Conservation (phyloP, 2,888 invertebrate genomes). For the Tiliacea aurago region DNA sequence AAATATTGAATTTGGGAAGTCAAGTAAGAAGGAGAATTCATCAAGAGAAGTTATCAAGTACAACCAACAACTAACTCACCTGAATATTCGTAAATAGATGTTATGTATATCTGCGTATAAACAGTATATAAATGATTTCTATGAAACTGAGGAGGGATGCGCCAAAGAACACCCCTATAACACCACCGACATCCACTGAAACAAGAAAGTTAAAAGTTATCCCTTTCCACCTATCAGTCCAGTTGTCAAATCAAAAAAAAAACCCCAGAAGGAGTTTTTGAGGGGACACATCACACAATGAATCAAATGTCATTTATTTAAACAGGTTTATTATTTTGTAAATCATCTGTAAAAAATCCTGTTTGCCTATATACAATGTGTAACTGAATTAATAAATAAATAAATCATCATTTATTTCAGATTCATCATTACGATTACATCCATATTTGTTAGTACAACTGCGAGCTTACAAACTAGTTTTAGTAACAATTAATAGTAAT, state of each 20-base stretch:
- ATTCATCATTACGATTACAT: no score
- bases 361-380: not conserved
- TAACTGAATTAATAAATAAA: no score
- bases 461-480: no score
- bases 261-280: no score
- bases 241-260: not conserved
- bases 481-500: no score
- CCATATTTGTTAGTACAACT: no score
- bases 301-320: not conserved
- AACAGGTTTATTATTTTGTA: not conserved
- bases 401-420: no score
- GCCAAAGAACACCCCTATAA: constrained; percentile 91
- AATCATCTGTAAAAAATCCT: not conserved
- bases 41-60: no score
- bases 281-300: no score
- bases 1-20: no score
- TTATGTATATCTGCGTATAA: constrained; percentile 76
- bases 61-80: constrained; percentile 8
- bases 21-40: no score
- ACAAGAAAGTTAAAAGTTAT: not conserved
- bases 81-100: not conserved
- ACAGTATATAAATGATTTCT: constrained; percentile 90
- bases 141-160: constrained; percentile 91
- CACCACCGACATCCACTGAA: constrained; percentile 91
- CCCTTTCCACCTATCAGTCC: not conserved